Base-by-base conservation (phyloP, 2,888 invertebrate species). In the Lycophotia porphyrea region DNA sequence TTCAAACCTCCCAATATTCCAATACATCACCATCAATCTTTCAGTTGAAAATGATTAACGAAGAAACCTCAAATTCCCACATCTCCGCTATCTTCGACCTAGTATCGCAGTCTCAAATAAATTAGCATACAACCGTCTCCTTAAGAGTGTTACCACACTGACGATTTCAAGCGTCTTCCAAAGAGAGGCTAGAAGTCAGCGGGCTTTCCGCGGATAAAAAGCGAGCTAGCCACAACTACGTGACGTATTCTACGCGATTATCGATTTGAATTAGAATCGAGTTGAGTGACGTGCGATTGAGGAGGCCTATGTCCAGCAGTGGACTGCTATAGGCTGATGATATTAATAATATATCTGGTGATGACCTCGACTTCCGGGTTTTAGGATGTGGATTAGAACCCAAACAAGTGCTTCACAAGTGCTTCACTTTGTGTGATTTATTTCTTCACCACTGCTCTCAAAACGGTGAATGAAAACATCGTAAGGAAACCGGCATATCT, bases 111-210 rank as follows among this genome's bases (percentile, higher is more conserved):
- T 31, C 36, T 49, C 8, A 8, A 66, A 61, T 78, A 71, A 71
- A 78, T 78, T 78, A 65, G 65, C 71, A 71, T 78, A 66, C 31
- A 21, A 44, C 31, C 5, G 27, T 44, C 52, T 66, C 65, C 61
- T 47, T 78, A 47, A 27, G 55, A n/a, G n/a, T 42, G 18, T 8
- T 36, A 2, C 24, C 39, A 67, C 31, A 68, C 18, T 13, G 13
- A 24, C 7, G 24, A 39, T 39, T 39, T 24, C 34, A 24, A 36
- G 34, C 24, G 2, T 55, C 4, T 36, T 61, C n/a, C n/a, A 39
- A 63, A 63, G 61, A 15, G n/a, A 39, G n/a, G 15, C 15, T 36
- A n/a, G 15, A 11, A 60, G 18, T 5, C 1, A 21, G 9, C 21
- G 4, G 31, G 9, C 24, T 21, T 11, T 11, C 11, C 24, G 27